Evolutionary conservation across 2,113 vertebrate species (phyloP), one percentile per base, ranked within the genome.

Genomic region (Gymnogyps californianus): DNA sequence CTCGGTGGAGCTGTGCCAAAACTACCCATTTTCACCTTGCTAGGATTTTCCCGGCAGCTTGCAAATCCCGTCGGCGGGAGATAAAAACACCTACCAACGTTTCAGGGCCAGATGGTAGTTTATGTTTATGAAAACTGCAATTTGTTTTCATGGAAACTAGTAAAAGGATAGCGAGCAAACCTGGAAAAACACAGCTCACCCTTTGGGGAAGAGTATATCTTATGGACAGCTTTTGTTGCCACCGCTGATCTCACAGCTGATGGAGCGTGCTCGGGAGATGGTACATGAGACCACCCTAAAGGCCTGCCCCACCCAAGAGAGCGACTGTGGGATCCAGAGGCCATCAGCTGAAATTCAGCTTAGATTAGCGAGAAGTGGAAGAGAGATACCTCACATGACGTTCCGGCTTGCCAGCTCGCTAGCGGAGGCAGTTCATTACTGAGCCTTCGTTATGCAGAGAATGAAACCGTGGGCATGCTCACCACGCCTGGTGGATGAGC

Each of bases 131-230:
- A 97, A 95, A 94, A 84, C 88, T 71, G 80, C 10, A 13, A 52
- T 95, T 92, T 92, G 91, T 87, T 95, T 96, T 97, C 89, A 96
- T 96, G 93, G 89, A 92, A 95, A 94, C 93, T 86, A 74, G 79
- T 90, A 93, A 96, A 91, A 93, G 66, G 78, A 66, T 72, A 69
- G 66, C 0, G 1, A 72, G 89, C 54, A 83, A 96, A 90, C 83
- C 89, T 79, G 83, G 74, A 81, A 71, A 91, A 97, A 91, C 75
- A 81, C 6, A 2, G 74, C 91, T 93, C 54, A 54, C 51, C 70
- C 91, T 93, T 67, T 70, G 70, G 87, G 76, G 58, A 91, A 75
- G 40, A 82, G 52, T 29, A 7, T n/a, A 25, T 90, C 87, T 96
- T 76, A 91, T 19, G 72, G 74, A 44, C 46, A 61, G 87, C 46